Percentiles rank a stretch among this genome's conserved stretches.
Conservation (phyloP, 2,888 invertebrate genomes). For the Mylabris sibirica region DNA sequence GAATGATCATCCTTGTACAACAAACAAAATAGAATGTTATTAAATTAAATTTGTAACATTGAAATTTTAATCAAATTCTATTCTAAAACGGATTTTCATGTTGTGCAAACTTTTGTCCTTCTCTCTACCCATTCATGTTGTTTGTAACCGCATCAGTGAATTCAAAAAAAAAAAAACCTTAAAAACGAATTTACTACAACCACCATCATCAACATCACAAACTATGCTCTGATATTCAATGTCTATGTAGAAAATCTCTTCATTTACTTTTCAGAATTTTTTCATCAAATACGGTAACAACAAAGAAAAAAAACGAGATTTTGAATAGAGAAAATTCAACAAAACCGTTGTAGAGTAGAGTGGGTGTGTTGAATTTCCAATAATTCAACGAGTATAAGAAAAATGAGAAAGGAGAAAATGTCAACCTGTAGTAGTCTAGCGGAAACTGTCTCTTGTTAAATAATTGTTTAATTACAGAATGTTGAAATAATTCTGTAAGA, state of each 20-base stretch:
- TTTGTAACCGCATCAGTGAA: slow-evolving; percentile 1
- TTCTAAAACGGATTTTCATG: not conserved
- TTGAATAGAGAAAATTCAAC: not conserved
- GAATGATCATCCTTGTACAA: not conserved
- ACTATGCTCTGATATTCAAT: not conserved
- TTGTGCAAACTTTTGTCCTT: not conserved
- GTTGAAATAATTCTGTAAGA: not conserved
- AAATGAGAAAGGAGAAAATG: not conserved
- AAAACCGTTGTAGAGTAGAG: not conserved
- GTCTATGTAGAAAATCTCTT: not conserved
- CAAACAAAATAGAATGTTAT: not conserved
- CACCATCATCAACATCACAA: not conserved
- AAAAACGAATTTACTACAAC: not conserved
- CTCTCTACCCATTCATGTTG: not conserved
- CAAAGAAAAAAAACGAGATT: not conserved
- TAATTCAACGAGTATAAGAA: not conserved
- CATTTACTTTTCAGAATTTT: not conserved
- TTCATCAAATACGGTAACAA: not conserved
- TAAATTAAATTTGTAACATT: not conserved
- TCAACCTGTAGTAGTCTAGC: not conserved
- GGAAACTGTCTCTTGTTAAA: not conserved
- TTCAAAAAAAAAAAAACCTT: not conserved
- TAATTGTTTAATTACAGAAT: not conserved
- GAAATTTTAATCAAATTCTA: not conserved
- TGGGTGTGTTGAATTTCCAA: not conserved